Evolutionary conservation across 1,140 invertebrate genomes (phyloP).

Genomic region (Heliothis virescens): DNA sequence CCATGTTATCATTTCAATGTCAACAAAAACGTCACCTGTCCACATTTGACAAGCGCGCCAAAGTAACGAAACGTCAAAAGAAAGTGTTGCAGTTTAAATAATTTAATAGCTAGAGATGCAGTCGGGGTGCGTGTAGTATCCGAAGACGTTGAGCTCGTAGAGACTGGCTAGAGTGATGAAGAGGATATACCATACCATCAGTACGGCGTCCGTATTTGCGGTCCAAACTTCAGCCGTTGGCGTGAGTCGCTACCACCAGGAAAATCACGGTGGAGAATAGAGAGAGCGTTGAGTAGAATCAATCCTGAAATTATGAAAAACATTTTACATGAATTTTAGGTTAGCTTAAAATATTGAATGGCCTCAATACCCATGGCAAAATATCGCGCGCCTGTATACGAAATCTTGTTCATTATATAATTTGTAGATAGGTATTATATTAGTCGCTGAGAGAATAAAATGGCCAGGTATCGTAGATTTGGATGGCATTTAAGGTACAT

Average conservation of each 20-base stretch:
- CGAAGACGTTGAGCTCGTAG: constrained; percentile 97
- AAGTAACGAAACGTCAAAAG: constrained; percentile 34
- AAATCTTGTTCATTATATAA: too few relatives aligned
- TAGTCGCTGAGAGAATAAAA: too few relatives aligned
- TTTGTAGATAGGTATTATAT: too few relatives aligned
- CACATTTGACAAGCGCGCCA: constrained; percentile 25
- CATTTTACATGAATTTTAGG: not conserved
- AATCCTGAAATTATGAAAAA: constrained; percentile 88
- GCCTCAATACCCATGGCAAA: too few relatives aligned
- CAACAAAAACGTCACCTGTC: constrained; percentile 5
- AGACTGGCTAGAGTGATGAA: constrained; percentile 96
- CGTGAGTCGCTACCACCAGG: constrained; percentile 94
- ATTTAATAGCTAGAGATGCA: constrained; percentile 91
- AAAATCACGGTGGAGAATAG: constrained; percentile 98
- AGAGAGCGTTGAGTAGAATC: constrained; percentile 96
- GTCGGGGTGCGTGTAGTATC: constrained; percentile 94
- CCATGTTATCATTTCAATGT: constrained; percentile 8
- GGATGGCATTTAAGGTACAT: too few relatives aligned
- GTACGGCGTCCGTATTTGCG: constrained; percentile 94
- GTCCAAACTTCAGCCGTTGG: constrained; percentile 97
- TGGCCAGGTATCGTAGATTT: too few relatives aligned
- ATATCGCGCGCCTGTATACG: too few relatives aligned
- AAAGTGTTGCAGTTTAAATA: constrained; percentile 29
- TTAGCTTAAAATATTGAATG: too few relatives aligned
- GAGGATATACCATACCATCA: constrained; percentile 96